Evolutionary conservation across 2,888 invertebrate species (phyloP).

Genomic region (Caenorhabditis afra): DNA sequence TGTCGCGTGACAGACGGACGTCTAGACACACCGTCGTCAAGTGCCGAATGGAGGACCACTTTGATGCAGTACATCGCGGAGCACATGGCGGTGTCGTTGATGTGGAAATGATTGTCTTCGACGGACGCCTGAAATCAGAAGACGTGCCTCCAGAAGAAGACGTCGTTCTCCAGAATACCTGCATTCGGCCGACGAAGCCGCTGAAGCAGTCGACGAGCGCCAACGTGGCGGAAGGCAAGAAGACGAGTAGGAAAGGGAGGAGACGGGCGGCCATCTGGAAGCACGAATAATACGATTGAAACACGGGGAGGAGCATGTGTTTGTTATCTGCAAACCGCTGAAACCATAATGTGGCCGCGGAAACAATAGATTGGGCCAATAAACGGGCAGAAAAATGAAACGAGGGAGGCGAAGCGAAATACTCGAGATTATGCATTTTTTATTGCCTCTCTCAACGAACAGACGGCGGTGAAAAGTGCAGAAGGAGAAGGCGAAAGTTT

Average conservation of each 20-base stretch:
- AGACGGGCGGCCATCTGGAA: conserved; percentile 38
- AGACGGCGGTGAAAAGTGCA: background rate
- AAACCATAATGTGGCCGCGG: conserved; percentile 19
- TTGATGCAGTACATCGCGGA: conserved; percentile 69
- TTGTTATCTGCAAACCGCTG: conserved; percentile 49
- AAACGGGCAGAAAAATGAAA: conserved; percentile 22
- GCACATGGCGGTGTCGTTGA: conserved; percentile 69
- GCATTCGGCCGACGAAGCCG: conserved; percentile 70
- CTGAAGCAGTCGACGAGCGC: conserved; percentile 65
- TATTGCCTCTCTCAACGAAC: background rate
- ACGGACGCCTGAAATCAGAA: conserved; percentile 58
- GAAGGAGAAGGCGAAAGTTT: background rate
- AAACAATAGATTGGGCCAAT: conserved; percentile 44
- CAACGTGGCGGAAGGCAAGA: conserved; percentile 34
- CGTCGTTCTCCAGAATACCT: too few species aligned
- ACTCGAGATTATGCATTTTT: conserved; percentile 10
- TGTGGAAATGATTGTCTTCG: conserved; percentile 46
- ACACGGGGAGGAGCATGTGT: conserved; percentile 33
- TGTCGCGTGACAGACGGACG: background rate
- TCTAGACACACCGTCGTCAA: conserved; percentile 61
- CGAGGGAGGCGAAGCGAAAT: conserved; percentile 1
- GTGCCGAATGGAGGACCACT: conserved; percentile 65
- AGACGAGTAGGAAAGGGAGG: conserved; percentile 19
- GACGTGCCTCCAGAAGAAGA: too few species aligned
- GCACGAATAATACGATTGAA: conserved; percentile 4